Evolutionary conservation across 2,113 vertebrate genomes (phyloP), one percentile per base, ranked within the genome.

Genomic region (Pituophis catenifer): DNA sequence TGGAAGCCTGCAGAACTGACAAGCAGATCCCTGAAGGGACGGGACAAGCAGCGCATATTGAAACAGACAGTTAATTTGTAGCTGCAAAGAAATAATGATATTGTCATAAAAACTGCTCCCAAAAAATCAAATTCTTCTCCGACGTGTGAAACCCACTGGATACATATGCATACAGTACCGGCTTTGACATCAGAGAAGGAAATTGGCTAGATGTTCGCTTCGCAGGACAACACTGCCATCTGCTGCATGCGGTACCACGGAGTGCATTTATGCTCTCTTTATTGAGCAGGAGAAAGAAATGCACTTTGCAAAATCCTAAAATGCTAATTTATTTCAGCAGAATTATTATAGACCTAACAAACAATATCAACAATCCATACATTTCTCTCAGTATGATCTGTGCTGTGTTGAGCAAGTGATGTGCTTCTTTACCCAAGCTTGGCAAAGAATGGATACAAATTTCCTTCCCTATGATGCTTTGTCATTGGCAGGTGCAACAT

Each of bases 11-110:
- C 94, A 26, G 94, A 95, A 95, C 95, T 96, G 97, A 97, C 95
- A 95, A 95, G 95, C 96, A 94, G 96, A 94, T 97, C 96, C 96
- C 95, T 2, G 19, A 96, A 97, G 96, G 96, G 97, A 95, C 55
- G 91, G 94, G 94, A 96, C 95, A 95, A 93, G 94, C n/a, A 62
- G 94, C 94, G 53, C 93, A 94, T 94, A 97, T 97, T 95, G 97
- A 96, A 97, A 93, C 95, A 92, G 96, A 97, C 96, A 97, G 97
- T 94, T 97, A 96, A 97, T 97, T 97, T 96, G 96, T 95, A 97
- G 95, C 97, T 94, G 95, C 96, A 96, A 95, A 97, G 96, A 97
- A 97, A 96, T 96, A 97, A 96, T 95, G 96, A 96, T 96, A 95
- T 97, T 95, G 95, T 95, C 96, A 96, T 97, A 97, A 97, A 91